Conservation (phyloP, 2,113 vertebrate species). For the Rattus rattus region DNA sequence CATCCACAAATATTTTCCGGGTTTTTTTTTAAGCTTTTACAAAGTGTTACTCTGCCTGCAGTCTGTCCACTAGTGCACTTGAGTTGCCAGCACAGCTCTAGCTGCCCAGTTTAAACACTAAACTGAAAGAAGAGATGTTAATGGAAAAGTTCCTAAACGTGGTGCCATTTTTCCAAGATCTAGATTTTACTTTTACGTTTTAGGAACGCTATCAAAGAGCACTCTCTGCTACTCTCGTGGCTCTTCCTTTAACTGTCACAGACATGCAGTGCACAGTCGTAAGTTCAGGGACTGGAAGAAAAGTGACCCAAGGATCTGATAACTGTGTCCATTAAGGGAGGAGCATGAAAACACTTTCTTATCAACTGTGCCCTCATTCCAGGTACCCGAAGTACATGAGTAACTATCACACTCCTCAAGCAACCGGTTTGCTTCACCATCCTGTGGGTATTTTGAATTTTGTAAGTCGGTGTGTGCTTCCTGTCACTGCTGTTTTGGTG, state of each 20-base stretch:
- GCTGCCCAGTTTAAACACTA: background rate
- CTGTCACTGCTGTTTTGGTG: background rate
- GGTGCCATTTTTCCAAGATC: background rate
- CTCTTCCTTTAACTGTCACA: background rate
- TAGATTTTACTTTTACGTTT: background rate
- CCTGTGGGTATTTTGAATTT: conserved; percentile 45
- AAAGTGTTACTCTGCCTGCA: background rate
- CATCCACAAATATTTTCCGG: background rate
- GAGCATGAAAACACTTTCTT: background rate
- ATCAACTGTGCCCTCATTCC: background rate
- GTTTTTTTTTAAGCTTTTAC: background rate
- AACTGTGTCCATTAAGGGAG: too few relatives aligned
- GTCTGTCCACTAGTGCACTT: background rate
- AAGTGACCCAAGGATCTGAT: background rate
- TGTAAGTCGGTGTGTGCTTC: conserved; percentile 12
- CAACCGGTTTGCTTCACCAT: conserved; percentile 24
- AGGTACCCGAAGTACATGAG: background rate
- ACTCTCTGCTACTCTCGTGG: background rate
- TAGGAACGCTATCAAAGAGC: background rate
- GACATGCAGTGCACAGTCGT: background rate
- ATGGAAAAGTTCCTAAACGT: conserved; percentile 3
- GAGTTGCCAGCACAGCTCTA: background rate
- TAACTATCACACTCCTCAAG: background rate
- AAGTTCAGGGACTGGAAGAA: background rate
- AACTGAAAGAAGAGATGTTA: background rate